Conservation (phyloP, 2,113 vertebrate species). For the Caloenas nicobarica region DNA sequence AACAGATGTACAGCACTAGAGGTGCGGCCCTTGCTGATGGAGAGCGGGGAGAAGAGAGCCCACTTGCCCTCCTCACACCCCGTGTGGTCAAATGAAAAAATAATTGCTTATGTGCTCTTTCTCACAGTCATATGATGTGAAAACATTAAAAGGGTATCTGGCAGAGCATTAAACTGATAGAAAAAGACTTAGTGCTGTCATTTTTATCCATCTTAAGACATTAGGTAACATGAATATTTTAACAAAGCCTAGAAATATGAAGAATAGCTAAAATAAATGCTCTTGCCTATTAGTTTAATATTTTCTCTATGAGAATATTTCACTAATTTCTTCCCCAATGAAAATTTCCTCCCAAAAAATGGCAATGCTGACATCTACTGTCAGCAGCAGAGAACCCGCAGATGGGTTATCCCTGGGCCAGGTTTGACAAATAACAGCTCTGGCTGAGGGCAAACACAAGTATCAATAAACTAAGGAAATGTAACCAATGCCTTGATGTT, state of each 20-base stretch:
- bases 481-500: accelerated
- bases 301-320: accelerated
- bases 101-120: not conserved
- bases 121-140: not conserved
- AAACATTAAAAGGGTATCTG: not conserved
- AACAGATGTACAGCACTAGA: accelerated
- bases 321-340: not conserved
- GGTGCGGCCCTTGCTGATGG: not conserved
- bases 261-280: not conserved
- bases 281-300: too few species aligned
- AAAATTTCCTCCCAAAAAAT: not conserved
- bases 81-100: not conserved
- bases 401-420: accelerated
- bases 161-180: not conserved
- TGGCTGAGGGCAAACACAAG: not conserved
- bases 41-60: not conserved
- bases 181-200: not conserved
- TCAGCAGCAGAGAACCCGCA: not conserved
- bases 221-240: not conserved
- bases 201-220: not conserved
- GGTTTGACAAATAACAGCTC: too few species aligned
- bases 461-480: not conserved
- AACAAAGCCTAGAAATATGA: not conserved
- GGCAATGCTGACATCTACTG: constrained; percentile 73
- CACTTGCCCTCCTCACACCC: not conserved